Evolutionary conservation across 2,888 invertebrate genomes (phyloP), one percentile per base, ranked within the genome.

Genomic region (Odiellus spinosus): DNA sequence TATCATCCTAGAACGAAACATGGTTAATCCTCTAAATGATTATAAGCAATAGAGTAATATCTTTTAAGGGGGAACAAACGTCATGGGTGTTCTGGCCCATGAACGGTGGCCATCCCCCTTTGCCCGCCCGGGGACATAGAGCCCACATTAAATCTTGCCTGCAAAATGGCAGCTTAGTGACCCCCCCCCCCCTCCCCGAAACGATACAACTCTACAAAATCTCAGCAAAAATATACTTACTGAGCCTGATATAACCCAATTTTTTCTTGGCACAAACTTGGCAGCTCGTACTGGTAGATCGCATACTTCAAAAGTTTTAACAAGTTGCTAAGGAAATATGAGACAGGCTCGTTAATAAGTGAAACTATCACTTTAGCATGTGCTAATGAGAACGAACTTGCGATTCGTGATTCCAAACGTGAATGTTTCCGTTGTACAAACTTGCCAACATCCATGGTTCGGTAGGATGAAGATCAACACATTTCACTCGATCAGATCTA

Each of bases 371-470:
- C 11, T 10, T 10, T 39, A 14, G 15, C 10, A 39, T 15, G 11
- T 15, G 15, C 12, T 39, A 10, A 14, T n/a, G n/a, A n/a, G n/a
- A n/a, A n/a, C n/a, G 58, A 62, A 88, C 87, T 67, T 95, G 95
- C 52, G 83, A 86, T 65, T 98, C 96, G 70, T 88, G 83, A 67
- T 98, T 96, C 95, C 96, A 99, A 62, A 99, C 86, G 73, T 98
- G 95, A 59, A 96, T 91, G 71, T 96, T 88, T 58, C 98, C 98
- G 71, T 91, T 95, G 74, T 99, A 99, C 32, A 99, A 73, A 35
- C 93, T 88, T 60, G 91, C 95, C 45, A 98, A 74, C 77, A 98
- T 86, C 98, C 98, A 99, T 56, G 95, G 93, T 66, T 99, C 98
- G 36, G 82, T 76, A 1, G 96, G 95, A 68, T 98, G 98, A 57